phyloP scores from a whole-genome alignment of 2,797 vertebrate species.

The Petrocephalus sullivani region DNA sequence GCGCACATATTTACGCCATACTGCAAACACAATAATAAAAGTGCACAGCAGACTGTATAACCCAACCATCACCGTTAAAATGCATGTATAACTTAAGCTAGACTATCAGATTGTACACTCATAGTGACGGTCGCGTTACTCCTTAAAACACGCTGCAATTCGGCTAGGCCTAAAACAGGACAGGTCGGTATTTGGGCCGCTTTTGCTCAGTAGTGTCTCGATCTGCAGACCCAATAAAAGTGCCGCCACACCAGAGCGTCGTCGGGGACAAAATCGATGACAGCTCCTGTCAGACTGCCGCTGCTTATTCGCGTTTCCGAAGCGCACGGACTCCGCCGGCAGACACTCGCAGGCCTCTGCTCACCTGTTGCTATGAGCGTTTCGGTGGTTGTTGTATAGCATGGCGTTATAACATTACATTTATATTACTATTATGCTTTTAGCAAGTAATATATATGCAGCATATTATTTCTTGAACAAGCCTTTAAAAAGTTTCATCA shows the following conservation, averaged over 20 bases:
- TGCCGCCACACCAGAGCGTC: neutral
- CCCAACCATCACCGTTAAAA: neutral
- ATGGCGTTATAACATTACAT: neutral
- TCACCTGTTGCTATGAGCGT: conserved; percentile 3
- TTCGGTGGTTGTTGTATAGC: neutral
- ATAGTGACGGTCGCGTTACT: neutral
- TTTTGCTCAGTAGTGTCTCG: neutral
- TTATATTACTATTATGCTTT: neutral
- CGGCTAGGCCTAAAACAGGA: neutral
- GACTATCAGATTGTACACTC: neutral
- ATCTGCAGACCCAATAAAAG: neutral
- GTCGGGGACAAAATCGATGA: neutral
- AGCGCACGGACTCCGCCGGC: neutral
- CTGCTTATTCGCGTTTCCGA: neutral
- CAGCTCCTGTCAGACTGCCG: neutral
- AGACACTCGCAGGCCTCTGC: neutral
- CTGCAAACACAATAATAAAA: neutral
- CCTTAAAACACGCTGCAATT: neutral
- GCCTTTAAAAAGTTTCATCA: neutral
- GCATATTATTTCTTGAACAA: neutral
- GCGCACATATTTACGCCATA: neutral
- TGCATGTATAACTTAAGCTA: neutral
- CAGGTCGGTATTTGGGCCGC: neutral
- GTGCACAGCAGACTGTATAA: neutral
- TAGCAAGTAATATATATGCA: neutral